Percentiles rank a stretch among this genome's conserved stretches.
These are phyloP conservation scores for Palythoa grandiflora DNA, from an alignment of 92 coral and sea anemone species.

Conservation along the genomic window DNA sequence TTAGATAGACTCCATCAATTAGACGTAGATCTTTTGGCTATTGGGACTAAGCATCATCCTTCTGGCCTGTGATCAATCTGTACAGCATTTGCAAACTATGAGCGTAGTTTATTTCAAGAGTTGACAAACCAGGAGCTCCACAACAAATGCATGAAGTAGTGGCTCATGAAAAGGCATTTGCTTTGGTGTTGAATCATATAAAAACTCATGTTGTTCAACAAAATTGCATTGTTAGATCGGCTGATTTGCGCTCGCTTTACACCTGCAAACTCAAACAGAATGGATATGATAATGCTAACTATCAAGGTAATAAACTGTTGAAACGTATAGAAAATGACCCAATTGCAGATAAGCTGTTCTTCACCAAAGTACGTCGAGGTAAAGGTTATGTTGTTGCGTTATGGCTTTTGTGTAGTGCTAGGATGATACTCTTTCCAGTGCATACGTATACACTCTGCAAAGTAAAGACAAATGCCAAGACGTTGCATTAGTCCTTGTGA, in stretches of 20 bases:
- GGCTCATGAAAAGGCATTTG: slow-evolving; percentile 26
- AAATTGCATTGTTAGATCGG: background rate
- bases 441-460: slow-evolving; percentile 30
- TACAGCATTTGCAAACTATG: slow-evolving; percentile 12
- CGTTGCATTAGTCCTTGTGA: background rate
- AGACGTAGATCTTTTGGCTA: slow-evolving; percentile 21
- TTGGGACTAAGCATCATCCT: slow-evolving; percentile 27
- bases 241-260: background rate
- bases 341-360: background rate
- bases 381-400: too few relatives aligned
- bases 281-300: background rate
- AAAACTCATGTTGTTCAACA: too few relatives aligned
- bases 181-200: background rate
- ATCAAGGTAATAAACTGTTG: background rate
- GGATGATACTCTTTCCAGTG: slow-evolving; percentile 31
- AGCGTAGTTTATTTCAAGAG: slow-evolving; percentile 5
- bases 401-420: background rate
- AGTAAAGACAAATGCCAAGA: slow-evolving; percentile 10
- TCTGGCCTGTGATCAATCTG: slow-evolving; percentile 24
- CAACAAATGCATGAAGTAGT: background rate
- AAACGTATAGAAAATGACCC: background rate
- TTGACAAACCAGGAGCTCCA: too few relatives aligned
- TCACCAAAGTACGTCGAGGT: background rate
- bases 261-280: background rate
- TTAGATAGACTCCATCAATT: slow-evolving; percentile 11